Base-by-base conservation (phyloP, 2,797 vertebrate species). In the Coilia nasus region DNA sequence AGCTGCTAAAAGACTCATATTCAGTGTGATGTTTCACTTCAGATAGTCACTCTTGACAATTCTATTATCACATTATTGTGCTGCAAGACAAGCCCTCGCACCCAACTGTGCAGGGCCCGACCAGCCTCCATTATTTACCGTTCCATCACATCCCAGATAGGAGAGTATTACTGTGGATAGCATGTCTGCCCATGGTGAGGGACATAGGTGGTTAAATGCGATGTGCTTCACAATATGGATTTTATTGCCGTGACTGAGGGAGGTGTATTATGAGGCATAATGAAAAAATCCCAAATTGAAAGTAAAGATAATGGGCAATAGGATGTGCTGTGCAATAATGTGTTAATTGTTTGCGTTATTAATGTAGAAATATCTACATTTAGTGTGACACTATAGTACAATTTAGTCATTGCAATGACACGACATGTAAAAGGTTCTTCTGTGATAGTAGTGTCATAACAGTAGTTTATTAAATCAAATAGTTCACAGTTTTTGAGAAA, bases 1-100 rank as follows among this genome's bases (percentile, higher is more conserved):
- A 81, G 54, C 60, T 83, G 31, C 81, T 86, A 86, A 81, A 82
- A 87, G 75, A 86, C 60, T 80, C 54, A 87, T 31, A 82, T 86
- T 86, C 82, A 83, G 44, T 82, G 64, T 46, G 80, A 87, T 89
- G 88, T 89, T 91, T 92, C 90, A 92, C 90, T 92, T 92, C 84
- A 91, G 84, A 89, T 91, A 92, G 90, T 92, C 89, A 60, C 87
- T 88, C 88, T 60, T 85, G 86, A 83, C 88, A 91, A 85, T 85
- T 92, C 87, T 80, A 88, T 91, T 90, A 90, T 88, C 84, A 83
- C 89, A 89, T 87, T 88, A 90, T 64, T 50, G 89, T 91, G 87
- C 82, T 84, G 71, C 35, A 78, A 78, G 71, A 78, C 71, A n/a
- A 78, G 71, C 71, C 35, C 31, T 9, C 56, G 54, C 78, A 41